Percentiles rank a stretch among this genome's conserved stretches.
Conservation (phyloP, 2,888 invertebrate species). For the Aphrophora alni region DNA sequence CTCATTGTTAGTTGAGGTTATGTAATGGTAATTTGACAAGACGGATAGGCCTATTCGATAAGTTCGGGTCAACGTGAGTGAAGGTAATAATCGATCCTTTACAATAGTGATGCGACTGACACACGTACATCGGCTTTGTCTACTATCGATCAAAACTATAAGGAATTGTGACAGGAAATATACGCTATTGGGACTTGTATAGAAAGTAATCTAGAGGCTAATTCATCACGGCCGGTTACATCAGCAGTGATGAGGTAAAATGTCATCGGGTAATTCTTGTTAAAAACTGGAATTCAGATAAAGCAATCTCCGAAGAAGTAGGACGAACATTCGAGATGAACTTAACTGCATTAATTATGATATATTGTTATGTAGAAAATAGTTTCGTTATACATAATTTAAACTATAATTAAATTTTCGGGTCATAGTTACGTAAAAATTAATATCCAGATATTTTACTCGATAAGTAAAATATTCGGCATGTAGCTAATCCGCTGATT, state of each 20-base stretch:
- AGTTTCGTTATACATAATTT: no score
- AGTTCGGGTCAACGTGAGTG: neutral
- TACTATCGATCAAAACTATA: neutral
- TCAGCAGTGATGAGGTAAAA: neutral
- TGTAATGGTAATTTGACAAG: neutral
- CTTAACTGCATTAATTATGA: no score
- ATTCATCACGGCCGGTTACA: neutral
- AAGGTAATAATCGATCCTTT: neutral
- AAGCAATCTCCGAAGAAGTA: neutral
- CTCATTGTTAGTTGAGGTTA: neutral
- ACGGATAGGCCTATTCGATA: neutral
- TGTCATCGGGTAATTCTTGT: neutral
- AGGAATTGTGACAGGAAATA: neutral
- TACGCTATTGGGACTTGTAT: neutral
- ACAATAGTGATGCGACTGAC: neutral
- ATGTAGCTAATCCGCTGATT: no score
- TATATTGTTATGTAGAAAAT: no score
- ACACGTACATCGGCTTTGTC: neutral
- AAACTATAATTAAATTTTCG: no score
- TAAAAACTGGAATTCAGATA: neutral
- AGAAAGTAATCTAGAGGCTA: neutral
- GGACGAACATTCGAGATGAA: neutral
- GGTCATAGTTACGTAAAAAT: no score
- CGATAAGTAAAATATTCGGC: no score
- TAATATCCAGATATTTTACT: no score